Percentiles rank a stretch among this genome's conserved stretches.
phyloP scores from a whole-genome alignment of 2,888 invertebrate species.

The Limnephilus marmoratus region DNA sequence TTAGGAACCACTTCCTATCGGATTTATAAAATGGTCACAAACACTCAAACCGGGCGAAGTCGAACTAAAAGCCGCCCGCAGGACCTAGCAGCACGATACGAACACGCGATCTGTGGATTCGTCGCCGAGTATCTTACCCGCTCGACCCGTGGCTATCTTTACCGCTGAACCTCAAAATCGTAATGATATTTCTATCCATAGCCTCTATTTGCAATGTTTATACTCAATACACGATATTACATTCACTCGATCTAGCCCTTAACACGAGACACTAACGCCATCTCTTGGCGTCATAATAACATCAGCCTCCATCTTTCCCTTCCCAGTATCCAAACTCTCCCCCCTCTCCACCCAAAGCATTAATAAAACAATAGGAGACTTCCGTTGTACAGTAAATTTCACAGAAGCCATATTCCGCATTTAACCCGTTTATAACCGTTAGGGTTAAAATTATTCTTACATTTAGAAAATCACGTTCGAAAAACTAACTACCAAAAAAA shows the following conservation, averaged over 20 bases:
- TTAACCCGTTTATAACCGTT: conserved; percentile 55
- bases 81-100: too few species aligned
- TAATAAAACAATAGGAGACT: conserved; percentile 67
- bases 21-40: too few species aligned
- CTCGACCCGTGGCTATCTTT: neutral
- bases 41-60: too few species aligned
- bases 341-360: conserved; percentile 53
- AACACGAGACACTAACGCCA: conserved; percentile 50
- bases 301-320: conserved; percentile 50
- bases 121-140: neutral
- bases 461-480: neutral
- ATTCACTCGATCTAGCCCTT: neutral
- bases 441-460: neutral
- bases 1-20: too few species aligned
- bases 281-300: conserved; percentile 65
- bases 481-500: neutral
- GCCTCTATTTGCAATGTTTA: neutral
- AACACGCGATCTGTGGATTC: neutral
- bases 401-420: conserved; percentile 65
- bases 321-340: conserved; percentile 45
- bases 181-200: neutral
- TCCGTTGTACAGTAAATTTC: conserved; percentile 66
- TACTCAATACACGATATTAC: neutral
- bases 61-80: too few species aligned
- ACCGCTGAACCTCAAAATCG: neutral